These are phyloP conservation scores for Drosophila aff. DNA, from an alignment of 1,140 invertebrate genomes.

Conservation along the genomic window DNA sequence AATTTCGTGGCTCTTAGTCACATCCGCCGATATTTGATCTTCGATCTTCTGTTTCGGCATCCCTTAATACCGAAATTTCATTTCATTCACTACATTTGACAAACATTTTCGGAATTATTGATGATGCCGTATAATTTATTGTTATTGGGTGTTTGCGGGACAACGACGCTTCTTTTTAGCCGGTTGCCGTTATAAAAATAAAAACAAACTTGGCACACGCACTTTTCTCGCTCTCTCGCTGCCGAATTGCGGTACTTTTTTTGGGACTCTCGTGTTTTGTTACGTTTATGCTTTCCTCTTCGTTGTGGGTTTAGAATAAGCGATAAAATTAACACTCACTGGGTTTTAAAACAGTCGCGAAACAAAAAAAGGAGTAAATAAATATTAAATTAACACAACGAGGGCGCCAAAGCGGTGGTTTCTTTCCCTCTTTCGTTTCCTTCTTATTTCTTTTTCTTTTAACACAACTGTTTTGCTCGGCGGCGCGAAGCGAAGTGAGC, in stretches of 20 bases:
- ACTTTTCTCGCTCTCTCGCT: slow-evolving; percentile 31
- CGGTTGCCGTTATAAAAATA: slow-evolving; percentile 55
- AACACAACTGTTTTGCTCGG: slow-evolving; percentile 6
- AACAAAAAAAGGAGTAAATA: slow-evolving; percentile 13
- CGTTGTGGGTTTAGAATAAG: neutral
- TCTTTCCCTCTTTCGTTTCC: neutral
- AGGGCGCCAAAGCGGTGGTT: slow-evolving; percentile 5
- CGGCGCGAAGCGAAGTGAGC: slow-evolving; percentile 54
- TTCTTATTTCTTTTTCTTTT: neutral
- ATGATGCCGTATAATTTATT: slow-evolving; percentile 40
- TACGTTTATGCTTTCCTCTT: neutral
- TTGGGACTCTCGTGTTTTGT: neutral
- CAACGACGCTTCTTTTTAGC: slow-evolving; percentile 26
- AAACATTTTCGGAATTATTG: slow-evolving; percentile 17
- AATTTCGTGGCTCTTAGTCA: slow-evolving; percentile 35
- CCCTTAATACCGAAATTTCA: neutral
- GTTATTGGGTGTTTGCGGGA: slow-evolving; percentile 36
- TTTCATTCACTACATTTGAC: slow-evolving; percentile 12
- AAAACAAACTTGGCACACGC: slow-evolving; percentile 56
- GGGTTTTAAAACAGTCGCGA: slow-evolving; percentile 5
- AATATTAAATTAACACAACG: slow-evolving; percentile 13
- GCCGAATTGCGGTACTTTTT: slow-evolving; percentile 9
- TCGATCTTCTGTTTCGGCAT: slow-evolving; percentile 4
- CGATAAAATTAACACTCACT: slow-evolving; percentile 11
- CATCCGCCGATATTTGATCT: slow-evolving; percentile 29